Evolutionary conservation across 2,113 vertebrate species (phyloP).

Genomic region (Phyllopteryx taeniolatus): DNA sequence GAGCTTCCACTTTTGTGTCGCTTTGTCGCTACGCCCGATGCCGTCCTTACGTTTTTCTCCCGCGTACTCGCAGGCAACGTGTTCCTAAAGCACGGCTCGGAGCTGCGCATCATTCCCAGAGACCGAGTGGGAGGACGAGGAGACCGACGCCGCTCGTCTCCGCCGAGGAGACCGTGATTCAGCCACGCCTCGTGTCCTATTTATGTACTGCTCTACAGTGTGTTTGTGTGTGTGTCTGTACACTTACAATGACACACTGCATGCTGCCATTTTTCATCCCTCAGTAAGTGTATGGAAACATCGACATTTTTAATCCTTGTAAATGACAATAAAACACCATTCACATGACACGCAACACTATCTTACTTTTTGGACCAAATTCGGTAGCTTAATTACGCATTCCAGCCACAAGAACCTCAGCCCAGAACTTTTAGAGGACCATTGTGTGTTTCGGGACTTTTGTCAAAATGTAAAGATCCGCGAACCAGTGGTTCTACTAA

Average conservation of each 20-base stretch:
- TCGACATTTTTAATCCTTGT: not conserved
- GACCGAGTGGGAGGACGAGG: slow-evolving; percentile 7
- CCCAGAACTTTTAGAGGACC: not conserved
- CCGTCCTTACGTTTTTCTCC: not conserved
- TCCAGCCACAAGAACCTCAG: not conserved
- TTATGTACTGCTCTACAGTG: not conserved
- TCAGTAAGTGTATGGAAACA: not conserved
- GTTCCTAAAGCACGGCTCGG: slow-evolving; percentile 14
- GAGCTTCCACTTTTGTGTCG: no score
- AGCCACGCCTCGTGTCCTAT: not conserved
- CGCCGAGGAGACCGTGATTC: not conserved
- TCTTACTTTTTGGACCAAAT: not conserved
- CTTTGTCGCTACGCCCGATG: no score
- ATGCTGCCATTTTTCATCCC: not conserved
- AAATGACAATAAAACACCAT: not conserved
- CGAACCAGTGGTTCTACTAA: not conserved
- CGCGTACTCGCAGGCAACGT: not conserved
- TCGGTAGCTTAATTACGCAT: not conserved
- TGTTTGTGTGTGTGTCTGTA: not conserved
- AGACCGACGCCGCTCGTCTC: not conserved
- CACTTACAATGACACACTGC: not conserved
- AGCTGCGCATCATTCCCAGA: slow-evolving; percentile 16
- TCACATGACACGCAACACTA: not conserved
- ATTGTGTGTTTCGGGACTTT: not conserved
- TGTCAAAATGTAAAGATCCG: not conserved